Conservation (phyloP, 30 jellyfish, hydroid and myxozoan genomes). For the Kudoa iwatai region DNA sequence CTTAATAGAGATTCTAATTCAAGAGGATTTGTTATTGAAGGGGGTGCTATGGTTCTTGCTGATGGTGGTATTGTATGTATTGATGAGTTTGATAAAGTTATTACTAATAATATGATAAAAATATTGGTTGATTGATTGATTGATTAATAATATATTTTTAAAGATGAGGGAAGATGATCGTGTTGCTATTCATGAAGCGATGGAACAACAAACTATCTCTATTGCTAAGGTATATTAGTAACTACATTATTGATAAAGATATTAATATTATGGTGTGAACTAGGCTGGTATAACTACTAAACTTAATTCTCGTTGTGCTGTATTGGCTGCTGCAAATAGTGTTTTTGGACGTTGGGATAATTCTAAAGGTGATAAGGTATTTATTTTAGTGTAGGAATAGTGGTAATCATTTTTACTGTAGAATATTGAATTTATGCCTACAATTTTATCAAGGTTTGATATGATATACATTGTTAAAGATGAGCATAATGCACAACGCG, state of each 20-base stretch:
- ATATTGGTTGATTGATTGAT: not conserved
- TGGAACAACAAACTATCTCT: slow-evolving; percentile 97
- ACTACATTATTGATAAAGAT: too few relatives aligned
- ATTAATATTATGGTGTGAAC: too few relatives aligned
- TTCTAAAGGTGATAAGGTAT: slow-evolving; percentile 76
- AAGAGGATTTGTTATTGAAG: slow-evolving; percentile 75
- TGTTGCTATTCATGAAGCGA: slow-evolving; percentile 97
- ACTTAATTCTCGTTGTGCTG: slow-evolving; percentile 81
- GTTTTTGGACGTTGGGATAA: slow-evolving; percentile 98
- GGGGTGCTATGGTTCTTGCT: slow-evolving; percentile 99
- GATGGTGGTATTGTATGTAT: slow-evolving; percentile 99
- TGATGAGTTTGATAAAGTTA: slow-evolving; percentile 91
- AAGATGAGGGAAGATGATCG: slow-evolving; percentile 98
- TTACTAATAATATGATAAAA: not conserved
- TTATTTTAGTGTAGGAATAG: not conserved
- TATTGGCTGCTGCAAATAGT: slow-evolving; percentile 92
- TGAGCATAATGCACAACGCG: slow-evolving; percentile 66
- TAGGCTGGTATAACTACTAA: slow-evolving; percentile 98
- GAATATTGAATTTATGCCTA: slow-evolving; percentile 94
- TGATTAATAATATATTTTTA: not conserved
- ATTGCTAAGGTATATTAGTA: slow-evolving; percentile 98
- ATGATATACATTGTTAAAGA: slow-evolving; percentile 56
- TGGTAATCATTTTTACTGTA: slow-evolving; percentile 2
- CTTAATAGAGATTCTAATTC: slow-evolving; percentile 65
- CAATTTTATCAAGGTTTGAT: slow-evolving; percentile 78